phyloP scores from a whole-genome alignment of 2,113 vertebrate species.

The Solenodon paradoxus region DNA sequence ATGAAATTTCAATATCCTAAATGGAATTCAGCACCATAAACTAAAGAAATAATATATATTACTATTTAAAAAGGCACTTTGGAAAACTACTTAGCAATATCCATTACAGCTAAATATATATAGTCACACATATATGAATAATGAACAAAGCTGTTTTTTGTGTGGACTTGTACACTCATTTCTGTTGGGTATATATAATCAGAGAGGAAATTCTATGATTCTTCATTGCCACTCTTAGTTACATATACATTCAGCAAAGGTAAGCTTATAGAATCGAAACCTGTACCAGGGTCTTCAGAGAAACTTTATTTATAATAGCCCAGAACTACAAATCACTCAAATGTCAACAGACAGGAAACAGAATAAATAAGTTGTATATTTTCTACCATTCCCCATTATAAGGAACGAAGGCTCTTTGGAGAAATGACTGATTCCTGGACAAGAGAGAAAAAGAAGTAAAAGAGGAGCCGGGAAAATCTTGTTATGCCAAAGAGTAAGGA shows the following conservation, averaged over 20 bases:
- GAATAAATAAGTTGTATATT: neutral
- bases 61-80: no score
- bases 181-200: neutral
- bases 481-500: neutral
- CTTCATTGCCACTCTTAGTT: neutral
- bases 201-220: neutral
- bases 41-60: no score
- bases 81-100: neutral
- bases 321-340: constrained; percentile 6
- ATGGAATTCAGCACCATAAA: no score
- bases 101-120: neutral
- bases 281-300: neutral
- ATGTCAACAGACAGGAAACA: neutral
- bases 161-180: neutral
- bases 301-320: neutral
- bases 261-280: neutral
- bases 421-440: neutral
- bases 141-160: neutral
- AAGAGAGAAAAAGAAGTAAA: neutral
- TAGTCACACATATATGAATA: neutral
- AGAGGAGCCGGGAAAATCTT: neutral
- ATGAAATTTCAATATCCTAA: no score
- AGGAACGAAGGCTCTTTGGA: neutral
- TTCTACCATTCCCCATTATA: neutral
- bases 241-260: neutral